Conservation (phyloP, 1,140 invertebrate species). For the Brachionus rubens region DNA sequence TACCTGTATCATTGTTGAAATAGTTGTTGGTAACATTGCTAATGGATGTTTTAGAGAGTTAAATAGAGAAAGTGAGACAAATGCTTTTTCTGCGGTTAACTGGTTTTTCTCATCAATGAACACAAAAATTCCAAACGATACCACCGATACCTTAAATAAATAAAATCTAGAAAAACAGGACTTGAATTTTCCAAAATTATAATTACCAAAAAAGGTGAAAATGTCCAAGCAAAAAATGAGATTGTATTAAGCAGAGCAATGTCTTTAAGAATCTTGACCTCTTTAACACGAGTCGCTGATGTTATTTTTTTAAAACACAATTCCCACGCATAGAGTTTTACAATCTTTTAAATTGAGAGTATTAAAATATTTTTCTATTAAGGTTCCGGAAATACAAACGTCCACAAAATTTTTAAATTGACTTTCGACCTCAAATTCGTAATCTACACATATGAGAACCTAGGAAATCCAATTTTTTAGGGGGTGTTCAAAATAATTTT, state of each 20-base stretch:
- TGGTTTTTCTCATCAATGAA: slow-evolving; percentile 50
- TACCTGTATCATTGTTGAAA: slow-evolving; percentile 51
- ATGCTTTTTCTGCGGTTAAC: slow-evolving; percentile 64
- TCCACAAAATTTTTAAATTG: too few species aligned
- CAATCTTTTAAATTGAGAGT: not conserved
- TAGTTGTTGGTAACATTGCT: slow-evolving; percentile 64
- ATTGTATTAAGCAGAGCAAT: slow-evolving; percentile 64
- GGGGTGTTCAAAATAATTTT: too few species aligned
- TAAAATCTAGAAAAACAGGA: too few species aligned
- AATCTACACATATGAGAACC: too few species aligned
- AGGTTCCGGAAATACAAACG: too few species aligned
- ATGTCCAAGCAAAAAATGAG: slow-evolving; percentile 89
- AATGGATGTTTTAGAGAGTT: slow-evolving; percentile 90
- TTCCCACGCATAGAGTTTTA: slow-evolving; percentile 60
- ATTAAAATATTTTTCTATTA: not conserved
- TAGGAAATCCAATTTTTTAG: too few species aligned
- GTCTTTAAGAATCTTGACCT: slow-evolving; percentile 60
- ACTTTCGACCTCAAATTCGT: too few species aligned
- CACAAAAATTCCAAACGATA: slow-evolving; percentile 61
- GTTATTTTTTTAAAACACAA: slow-evolving; percentile 61
- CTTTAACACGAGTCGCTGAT: slow-evolving; percentile 54
- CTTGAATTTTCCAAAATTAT: too few species aligned
- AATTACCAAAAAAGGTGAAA: slow-evolving; percentile 77
- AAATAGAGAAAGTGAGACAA: slow-evolving; percentile 94
- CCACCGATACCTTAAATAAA: slow-evolving; percentile 49